Evolutionary conservation across 2,797 vertebrate species (phyloP).

Genomic region (Scolopax rusticola): DNA sequence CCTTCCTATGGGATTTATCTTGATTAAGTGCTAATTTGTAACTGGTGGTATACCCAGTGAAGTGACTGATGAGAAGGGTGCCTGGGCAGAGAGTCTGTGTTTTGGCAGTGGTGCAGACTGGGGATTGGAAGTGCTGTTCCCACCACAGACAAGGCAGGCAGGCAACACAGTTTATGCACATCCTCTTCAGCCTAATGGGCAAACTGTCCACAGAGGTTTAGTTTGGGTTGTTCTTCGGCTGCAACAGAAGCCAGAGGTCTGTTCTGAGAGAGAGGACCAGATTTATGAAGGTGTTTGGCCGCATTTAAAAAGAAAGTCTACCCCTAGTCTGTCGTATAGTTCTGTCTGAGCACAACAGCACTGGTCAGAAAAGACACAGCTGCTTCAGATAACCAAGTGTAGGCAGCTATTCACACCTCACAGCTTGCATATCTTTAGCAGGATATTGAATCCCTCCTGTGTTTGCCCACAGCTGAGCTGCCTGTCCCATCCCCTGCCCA

Average conservation of each 20-base stretch:
- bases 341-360: neutral
- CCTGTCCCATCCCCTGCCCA: neutral
- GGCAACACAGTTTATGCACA: neutral
- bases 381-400: neutral
- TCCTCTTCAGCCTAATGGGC: neutral
- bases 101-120: neutral
- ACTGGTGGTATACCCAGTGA: constrained; percentile 60
- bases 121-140: neutral
- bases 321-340: neutral
- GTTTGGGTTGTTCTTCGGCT: neutral
- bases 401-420: neutral
- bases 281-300: neutral
- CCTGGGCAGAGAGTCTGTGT: constrained; percentile 30
- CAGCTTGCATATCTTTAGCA: neutral
- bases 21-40: constrained; percentile 74
- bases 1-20: constrained; percentile 74
- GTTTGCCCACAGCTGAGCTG: neutral
- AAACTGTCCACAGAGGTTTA: neutral
- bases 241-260: neutral
- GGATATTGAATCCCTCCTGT: accelerated
- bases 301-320: accelerated
- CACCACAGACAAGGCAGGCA: neutral
- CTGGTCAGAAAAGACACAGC: accelerated
- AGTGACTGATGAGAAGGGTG: constrained; percentile 69
- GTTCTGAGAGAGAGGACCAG: neutral